A percentile compares a stretch with the other conserved stretches of the same genome.
Evolutionary conservation across 1,140 invertebrate genomes (phyloP).

Genomic region (Nasonia longicornis): DNA sequence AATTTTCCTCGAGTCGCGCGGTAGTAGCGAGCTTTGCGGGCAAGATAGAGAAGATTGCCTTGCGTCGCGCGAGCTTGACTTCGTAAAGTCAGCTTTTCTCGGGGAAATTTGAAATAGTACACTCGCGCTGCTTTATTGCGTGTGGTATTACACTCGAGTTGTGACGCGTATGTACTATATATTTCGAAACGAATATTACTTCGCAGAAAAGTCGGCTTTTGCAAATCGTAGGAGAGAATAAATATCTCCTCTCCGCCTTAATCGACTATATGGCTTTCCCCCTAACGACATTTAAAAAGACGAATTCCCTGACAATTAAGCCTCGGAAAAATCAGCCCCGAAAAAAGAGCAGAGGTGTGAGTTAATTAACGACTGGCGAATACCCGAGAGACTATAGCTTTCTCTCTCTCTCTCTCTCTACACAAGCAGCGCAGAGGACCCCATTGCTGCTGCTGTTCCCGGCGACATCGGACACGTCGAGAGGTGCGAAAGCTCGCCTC

Average conservation of each 20-base stretch:
- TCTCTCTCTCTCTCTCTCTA: no score
- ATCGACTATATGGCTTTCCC: conserved; percentile 8
- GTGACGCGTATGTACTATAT: no score
- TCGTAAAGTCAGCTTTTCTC: no score
- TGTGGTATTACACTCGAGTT: no score
- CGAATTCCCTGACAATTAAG: conserved; percentile 42
- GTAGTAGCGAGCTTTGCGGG: background rate
- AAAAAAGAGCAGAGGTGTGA: background rate
- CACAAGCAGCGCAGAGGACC: no score
- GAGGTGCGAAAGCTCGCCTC: background rate
- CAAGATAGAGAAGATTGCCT: background rate
- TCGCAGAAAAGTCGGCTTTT: background rate
- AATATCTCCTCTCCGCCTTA: background rate
- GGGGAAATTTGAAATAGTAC: no score
- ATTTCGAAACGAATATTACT: background rate
- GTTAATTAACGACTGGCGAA: conserved; percentile 41
- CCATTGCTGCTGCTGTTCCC: background rate
- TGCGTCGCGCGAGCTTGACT: no score
- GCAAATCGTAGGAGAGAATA: background rate
- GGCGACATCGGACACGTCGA: conserved; percentile 3
- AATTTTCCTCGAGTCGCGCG: background rate
- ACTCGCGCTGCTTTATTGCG: no score
- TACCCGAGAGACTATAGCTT: background rate
- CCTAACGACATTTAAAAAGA: conserved; percentile 40
- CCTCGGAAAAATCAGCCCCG: conserved; percentile 17